Evolutionary conservation across 1,140 invertebrate species (phyloP).

Genomic region (Hycleus cichorii): DNA sequence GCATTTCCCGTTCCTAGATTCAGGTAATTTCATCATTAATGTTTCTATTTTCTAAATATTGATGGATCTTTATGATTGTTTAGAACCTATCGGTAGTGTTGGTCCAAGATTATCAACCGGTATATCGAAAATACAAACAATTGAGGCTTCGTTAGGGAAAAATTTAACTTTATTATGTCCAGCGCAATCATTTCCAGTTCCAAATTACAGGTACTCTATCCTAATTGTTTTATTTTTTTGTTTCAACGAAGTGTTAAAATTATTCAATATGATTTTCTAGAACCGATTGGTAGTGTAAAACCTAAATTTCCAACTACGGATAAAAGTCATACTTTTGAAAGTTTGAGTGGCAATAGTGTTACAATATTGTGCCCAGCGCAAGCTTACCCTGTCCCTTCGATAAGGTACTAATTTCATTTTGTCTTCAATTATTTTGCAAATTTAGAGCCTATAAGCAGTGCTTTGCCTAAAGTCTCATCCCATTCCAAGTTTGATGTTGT

Average conservation of each 20-base stretch:
- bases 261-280: constrained; percentile 37
- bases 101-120: constrained; percentile 57
- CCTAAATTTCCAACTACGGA: constrained; percentile 46
- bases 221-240: neutral
- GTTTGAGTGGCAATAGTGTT: constrained; percentile 35
- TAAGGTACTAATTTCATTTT: constrained; percentile 41
- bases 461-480: constrained; percentile 56
- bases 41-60: constrained; percentile 1
- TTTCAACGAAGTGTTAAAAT: neutral
- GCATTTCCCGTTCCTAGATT: constrained; percentile 53
- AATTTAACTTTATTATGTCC: constrained; percentile 48
- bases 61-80: constrained; percentile 15
- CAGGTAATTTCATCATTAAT: constrained; percentile 43
- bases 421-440: neutral
- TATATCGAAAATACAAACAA: constrained; percentile 34
- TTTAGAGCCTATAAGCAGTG: constrained; percentile 62
- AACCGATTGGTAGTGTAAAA: constrained; percentile 51
- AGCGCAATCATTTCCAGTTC: constrained; percentile 60
- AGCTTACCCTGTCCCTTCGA: constrained; percentile 49
- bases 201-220: constrained; percentile 49
- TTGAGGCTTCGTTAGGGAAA: constrained; percentile 20
- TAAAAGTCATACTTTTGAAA: constrained; percentile 39
- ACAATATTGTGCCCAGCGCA: constrained; percentile 53
- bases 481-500: constrained; percentile 36
- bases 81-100: constrained; percentile 65